phyloP scores from a whole-genome alignment of 1,140 invertebrate species.

The Ostrea edulis region DNA sequence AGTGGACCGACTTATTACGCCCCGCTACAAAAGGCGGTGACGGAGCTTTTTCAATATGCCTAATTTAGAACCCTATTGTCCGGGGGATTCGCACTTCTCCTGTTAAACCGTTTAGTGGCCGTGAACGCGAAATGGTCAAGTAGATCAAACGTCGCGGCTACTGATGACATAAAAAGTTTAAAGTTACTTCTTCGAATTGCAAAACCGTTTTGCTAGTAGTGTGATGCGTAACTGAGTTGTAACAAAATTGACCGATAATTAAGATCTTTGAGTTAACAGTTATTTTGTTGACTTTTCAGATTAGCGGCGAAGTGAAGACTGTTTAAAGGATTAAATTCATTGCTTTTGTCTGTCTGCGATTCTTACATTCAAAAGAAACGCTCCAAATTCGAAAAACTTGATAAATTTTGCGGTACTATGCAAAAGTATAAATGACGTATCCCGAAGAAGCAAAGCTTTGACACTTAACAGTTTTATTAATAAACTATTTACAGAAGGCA shows the following conservation, averaged over 20 bases:
- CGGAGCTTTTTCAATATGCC: slow-evolving; percentile 27
- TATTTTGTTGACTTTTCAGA: not conserved
- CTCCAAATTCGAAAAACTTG: not conserved
- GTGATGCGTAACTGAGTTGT: not conserved
- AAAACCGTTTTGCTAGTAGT: not conserved
- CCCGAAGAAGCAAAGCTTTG: too few species aligned
- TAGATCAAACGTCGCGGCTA: not conserved
- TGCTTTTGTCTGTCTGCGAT: not conserved
- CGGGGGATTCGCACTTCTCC: not conserved
- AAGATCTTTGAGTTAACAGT: not conserved
- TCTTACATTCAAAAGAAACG: not conserved
- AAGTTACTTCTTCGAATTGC: not conserved
- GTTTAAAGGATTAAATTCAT: slow-evolving; percentile 21
- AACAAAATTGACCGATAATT: not conserved
- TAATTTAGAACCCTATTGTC: slow-evolving; percentile 5
- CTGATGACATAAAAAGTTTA: not conserved
- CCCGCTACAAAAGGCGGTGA: slow-evolving; percentile 14
- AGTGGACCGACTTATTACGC: not conserved
- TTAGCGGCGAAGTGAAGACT: not conserved
- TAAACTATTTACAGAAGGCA: too few species aligned
- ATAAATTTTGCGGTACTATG: too few species aligned
- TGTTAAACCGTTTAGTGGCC: slow-evolving; percentile 3
- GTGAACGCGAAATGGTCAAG: slow-evolving; percentile 23
- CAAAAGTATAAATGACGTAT: too few species aligned
- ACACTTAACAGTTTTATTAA: too few species aligned